Conservation (phyloP, 2,113 vertebrate species). For the Xenotilapia flavipinnis region DNA sequence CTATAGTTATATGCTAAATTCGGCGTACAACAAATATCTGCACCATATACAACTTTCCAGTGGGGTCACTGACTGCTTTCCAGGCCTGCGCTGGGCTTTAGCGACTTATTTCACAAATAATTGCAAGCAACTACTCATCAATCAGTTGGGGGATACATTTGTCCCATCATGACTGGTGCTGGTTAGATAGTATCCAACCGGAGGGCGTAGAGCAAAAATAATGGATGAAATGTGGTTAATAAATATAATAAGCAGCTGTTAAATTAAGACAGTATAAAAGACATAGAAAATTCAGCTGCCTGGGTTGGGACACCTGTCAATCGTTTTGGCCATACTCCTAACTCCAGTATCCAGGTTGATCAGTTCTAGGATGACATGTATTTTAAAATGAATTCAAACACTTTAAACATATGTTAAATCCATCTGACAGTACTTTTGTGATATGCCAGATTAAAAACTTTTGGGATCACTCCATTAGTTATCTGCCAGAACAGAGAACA, state of each 20-base stretch:
- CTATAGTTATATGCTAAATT: neutral
- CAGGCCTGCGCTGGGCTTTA: neutral
- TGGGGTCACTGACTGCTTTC: neutral
- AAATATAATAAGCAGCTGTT: neutral
- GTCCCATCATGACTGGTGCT: neutral
- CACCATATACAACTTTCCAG: neutral
- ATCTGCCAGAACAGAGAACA: neutral
- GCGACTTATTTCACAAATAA: too few relatives aligned
- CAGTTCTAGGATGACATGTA: neutral
- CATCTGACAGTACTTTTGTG: neutral
- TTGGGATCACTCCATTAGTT: neutral
- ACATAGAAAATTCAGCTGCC: neutral
- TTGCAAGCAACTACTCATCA: neutral
- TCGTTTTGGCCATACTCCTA: neutral
- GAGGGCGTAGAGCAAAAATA: neutral
- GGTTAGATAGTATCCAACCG: neutral
- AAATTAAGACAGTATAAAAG: neutral
- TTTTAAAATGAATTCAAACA: neutral
- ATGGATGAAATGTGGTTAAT: neutral
- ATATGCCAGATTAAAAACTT: neutral
- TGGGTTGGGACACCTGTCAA: neutral
- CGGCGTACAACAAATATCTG: neutral
- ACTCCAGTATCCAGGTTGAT: neutral
- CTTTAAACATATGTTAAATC: neutral
- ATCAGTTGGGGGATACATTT: neutral